These are phyloP conservation scores for Nanorana parkeri DNA, from an alignment of 2,113 vertebrate species.

Conservation along the genomic window DNA sequence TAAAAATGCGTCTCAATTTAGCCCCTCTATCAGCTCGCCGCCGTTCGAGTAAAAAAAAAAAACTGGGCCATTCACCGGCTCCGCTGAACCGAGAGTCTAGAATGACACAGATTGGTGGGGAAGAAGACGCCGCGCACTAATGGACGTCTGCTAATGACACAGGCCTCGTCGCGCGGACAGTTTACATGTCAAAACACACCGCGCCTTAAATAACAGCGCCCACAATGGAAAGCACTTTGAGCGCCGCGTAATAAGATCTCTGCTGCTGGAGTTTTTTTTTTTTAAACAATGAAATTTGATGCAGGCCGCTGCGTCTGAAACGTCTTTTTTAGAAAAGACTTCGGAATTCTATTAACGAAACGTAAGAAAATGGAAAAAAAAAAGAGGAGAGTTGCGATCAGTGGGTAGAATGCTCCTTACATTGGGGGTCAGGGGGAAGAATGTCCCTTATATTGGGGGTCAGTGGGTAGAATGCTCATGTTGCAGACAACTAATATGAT, in stretches of 20 bases:
- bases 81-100: conserved; percentile 39
- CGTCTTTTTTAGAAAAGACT: conserved; percentile 6
- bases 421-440: no score
- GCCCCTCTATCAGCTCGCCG: conserved; percentile 20
- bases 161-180: conserved; percentile 38
- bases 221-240: conserved; percentile 35
- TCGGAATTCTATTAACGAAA: conserved; percentile 3
- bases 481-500: no score
- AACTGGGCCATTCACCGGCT: conserved; percentile 33
- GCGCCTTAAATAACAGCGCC: conserved; percentile 37
- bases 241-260: conserved; percentile 42
- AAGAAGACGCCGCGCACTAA: conserved; percentile 24
- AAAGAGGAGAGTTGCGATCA: background rate
- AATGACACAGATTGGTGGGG: conserved; percentile 36
- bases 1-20: conserved; percentile 48
- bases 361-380: no score
- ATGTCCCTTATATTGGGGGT: no score
- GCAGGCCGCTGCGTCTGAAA: conserved; percentile 1
- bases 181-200: conserved; percentile 53
- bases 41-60: conserved; percentile 17
- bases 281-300: conserved; percentile 36
- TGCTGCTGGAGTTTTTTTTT: background rate
- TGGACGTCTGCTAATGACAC: conserved; percentile 54
- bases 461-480: no score
- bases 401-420: no score